Evolutionary conservation across 1,140 invertebrate genomes (phyloP).

Genomic region (Leguminivora glycinivorella): DNA sequence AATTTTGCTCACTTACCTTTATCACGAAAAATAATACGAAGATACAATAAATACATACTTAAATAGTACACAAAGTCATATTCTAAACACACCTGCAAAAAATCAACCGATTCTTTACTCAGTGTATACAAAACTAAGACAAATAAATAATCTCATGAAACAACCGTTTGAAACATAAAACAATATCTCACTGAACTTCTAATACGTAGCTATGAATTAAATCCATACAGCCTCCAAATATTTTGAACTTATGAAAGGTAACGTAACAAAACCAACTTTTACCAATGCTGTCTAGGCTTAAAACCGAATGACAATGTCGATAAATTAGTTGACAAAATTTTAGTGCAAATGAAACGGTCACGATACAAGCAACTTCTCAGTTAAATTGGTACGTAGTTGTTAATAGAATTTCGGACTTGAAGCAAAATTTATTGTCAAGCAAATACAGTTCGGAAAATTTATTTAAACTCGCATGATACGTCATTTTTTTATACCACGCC

Average conservation of each 20-base stretch:
- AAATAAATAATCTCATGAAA: not conserved
- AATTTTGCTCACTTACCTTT: conserved; percentile 12
- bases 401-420: not conserved
- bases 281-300: not conserved
- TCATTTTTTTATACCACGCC: too few species aligned
- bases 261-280: not conserved
- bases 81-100: not conserved
- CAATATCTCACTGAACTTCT: conserved; percentile 6
- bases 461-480: not conserved
- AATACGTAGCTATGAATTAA: conserved; percentile 10
- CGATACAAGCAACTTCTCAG: conserved; percentile 48
- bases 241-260: not conserved
- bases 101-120: not conserved
- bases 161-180: not conserved
- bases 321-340: conserved; percentile 27
- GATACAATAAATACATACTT: conserved; percentile 21
- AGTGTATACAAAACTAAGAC: not conserved
- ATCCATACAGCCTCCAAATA: not conserved
- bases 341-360: conserved; percentile 51
- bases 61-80: not conserved
- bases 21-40: not conserved
- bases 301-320: not conserved
- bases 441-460: not conserved
- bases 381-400: conserved; percentile 17
- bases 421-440: not conserved